These are phyloP conservation scores for Ianthella basta DNA, from an alignment of 37 sponge, comb jelly and placozoan genomes.

Conservation along the genomic window DNA sequence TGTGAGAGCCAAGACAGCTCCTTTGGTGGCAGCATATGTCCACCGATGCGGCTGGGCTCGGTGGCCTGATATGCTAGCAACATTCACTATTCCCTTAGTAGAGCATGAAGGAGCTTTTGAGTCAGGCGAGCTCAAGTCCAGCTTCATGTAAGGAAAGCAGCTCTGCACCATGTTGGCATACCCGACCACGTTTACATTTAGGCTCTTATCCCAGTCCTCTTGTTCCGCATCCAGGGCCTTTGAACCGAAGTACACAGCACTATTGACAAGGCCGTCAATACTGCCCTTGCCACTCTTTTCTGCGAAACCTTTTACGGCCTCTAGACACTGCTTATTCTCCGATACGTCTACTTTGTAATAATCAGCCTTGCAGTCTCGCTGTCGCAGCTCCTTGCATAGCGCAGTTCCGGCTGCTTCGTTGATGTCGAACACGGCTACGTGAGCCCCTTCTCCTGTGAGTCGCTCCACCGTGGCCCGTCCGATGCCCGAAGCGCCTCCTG, in stretches of 20 bases:
- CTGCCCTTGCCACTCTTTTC: conserved; percentile 34
- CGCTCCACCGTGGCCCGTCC: conserved; percentile 78
- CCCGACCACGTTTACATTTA: conserved; percentile 80
- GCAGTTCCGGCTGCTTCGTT: conserved; percentile 53
- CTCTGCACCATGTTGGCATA: conserved; percentile 89
- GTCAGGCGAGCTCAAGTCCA: background rate
- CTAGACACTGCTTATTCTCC: conserved; percentile 60
- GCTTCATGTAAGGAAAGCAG: conserved; percentile 68
- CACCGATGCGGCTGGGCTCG: conserved; percentile 75
- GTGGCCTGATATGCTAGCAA: conserved; percentile 76
- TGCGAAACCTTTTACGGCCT: conserved; percentile 60
- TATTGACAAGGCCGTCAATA: conserved; percentile 74
- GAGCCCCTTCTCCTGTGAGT: conserved; percentile 75
- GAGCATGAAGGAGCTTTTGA: conserved; percentile 10
- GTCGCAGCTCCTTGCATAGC: background rate
- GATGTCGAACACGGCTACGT: conserved; percentile 82
- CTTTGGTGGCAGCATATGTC: conserved; percentile 86
- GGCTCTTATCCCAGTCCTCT: conserved; percentile 85
- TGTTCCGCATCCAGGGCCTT: conserved; percentile 67
- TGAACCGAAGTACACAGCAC: conserved; percentile 86
- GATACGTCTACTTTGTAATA: conserved; percentile 76
- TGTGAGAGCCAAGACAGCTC: conserved; percentile 73
- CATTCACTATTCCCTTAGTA: conserved; percentile 62
- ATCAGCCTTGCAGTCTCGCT: background rate
- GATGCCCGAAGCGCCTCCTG: conserved; percentile 81